These are phyloP conservation scores for Pteronotus mesoamericanus DNA, from an alignment of 2,797 vertebrate species.

Conservation along the genomic window DNA sequence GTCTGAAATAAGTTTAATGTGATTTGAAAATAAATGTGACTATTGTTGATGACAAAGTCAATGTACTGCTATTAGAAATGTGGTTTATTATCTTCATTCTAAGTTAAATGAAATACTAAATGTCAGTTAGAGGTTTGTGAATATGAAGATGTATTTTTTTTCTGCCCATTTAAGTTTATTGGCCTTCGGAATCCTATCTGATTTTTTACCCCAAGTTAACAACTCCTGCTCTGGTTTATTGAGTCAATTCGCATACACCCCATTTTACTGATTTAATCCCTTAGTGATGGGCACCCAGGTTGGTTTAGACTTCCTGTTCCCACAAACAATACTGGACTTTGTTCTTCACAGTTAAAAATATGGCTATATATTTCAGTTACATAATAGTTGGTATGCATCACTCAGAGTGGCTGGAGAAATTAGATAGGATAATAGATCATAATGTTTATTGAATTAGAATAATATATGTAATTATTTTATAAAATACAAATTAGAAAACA, in stretches of 20 bases:
- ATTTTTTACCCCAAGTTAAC: not conserved
- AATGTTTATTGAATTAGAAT: not conserved
- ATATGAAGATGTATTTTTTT: not conserved
- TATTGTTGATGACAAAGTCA: not conserved
- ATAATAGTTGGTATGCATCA: not conserved
- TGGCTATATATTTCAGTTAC: not conserved
- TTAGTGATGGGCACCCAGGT: not conserved
- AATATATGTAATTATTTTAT: not conserved
- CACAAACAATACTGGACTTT: not conserved
- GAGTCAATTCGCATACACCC: not conserved
- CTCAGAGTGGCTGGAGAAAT: not conserved
- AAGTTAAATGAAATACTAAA: not conserved
- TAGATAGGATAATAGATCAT: not conserved
- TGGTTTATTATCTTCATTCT: not conserved
- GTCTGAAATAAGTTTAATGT: not conserved
- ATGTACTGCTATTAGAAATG: not conserved
- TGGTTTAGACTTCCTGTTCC: not conserved
- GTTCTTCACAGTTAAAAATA: not conserved
- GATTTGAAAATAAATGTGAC: not conserved
- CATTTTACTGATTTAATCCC: not conserved
- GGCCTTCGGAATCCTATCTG: not conserved
- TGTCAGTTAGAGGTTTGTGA: not conserved
- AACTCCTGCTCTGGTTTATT: not conserved
- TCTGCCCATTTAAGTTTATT: not conserved
- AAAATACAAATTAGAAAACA: not conserved